Base-by-base conservation (phyloP, 2,888 invertebrate genomes). In the Apomyelois bistriatella region DNA sequence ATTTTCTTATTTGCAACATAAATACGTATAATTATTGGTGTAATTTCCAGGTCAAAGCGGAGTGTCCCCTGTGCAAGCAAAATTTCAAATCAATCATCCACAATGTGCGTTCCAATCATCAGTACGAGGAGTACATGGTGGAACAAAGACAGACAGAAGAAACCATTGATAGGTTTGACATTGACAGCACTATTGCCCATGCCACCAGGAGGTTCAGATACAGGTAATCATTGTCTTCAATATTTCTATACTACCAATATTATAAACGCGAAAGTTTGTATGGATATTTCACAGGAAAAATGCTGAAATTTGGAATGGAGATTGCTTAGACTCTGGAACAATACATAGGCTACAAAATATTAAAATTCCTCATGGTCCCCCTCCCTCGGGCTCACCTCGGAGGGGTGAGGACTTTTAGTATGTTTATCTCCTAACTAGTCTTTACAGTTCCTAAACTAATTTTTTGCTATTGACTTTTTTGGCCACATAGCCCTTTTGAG, bases 51-150 rank as follows among this genome's bases (percentile, higher is more conserved):
- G 95, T 98, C 10, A 98, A 98, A 85, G 93, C 97, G 0, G 97
- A 96, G 74, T 98, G 98, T 80, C 99, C 99, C 0, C 88, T 99
- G 0, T 99, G 99, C 82, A 98, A 99, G 76, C 96, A 97, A 76
- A 92, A 94, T 3, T 98, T 98, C 79, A 95, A 94, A 66, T 95
- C 95, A 6, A 98, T 98, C 54, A 96, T 98, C 57, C 97, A 98
- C 83, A 98, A 97, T 92, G 96, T 98, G 3, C 93, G 95, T 62
- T 95, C 97, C 0, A 94, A 95, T 74, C 93, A 94, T 60, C 96
- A 97, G 67, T 98, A 96, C 82, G 98, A 98, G 67, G 95, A 97
- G 73, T 96, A 97, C 74, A 81, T 92, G 66, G 93, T 93, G 60
- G 84, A 85, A 53, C 87, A 86, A 57, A 68, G 79, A 0, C 74